These are phyloP conservation scores for Myripristis murdjan DNA, from an alignment of 2,797 vertebrate genomes.

Conservation along the genomic window DNA sequence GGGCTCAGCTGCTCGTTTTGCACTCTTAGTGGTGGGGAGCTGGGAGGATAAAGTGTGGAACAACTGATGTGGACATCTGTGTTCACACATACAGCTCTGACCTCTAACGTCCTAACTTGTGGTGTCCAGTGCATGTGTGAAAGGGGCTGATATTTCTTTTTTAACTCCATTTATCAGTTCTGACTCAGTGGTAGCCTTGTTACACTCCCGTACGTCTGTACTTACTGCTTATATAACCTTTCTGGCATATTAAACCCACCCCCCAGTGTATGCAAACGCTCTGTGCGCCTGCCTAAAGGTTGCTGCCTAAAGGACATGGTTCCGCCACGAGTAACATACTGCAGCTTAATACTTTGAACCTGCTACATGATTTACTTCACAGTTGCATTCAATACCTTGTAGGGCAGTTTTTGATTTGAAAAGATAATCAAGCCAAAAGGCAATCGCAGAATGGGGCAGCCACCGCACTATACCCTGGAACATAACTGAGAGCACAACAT, in stretches of 20 bases:
- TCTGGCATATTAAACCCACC: slow-evolving; percentile 60
- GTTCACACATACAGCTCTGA: too few species aligned
- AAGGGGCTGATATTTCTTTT: slow-evolving; percentile 19
- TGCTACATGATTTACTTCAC: slow-evolving; percentile 15
- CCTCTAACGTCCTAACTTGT: too few species aligned
- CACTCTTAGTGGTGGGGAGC: too few species aligned
- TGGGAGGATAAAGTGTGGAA: too few species aligned
- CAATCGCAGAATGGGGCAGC: not conserved
- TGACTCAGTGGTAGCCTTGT: slow-evolving; percentile 67
- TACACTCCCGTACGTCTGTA: slow-evolving; percentile 48
- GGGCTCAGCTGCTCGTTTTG: too few species aligned
- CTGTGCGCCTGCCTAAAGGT: slow-evolving; percentile 26
- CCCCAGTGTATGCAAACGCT: slow-evolving; percentile 60
- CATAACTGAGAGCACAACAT: not conserved
- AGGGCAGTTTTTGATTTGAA: not conserved
- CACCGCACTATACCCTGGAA: too few species aligned
- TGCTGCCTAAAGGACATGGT: slow-evolving; percentile 33
- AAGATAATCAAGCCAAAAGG: not conserved
- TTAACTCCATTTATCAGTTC: slow-evolving; percentile 52
- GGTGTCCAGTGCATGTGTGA: too few species aligned
- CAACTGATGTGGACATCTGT: too few species aligned
- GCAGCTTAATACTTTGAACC: slow-evolving; percentile 30
- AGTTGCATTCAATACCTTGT: slow-evolving; percentile 9
- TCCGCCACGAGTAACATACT: slow-evolving; percentile 41
- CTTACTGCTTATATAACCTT: slow-evolving; percentile 66